Evolutionary conservation across 2,888 invertebrate genomes (phyloP).

Genomic region (Actias luna): DNA sequence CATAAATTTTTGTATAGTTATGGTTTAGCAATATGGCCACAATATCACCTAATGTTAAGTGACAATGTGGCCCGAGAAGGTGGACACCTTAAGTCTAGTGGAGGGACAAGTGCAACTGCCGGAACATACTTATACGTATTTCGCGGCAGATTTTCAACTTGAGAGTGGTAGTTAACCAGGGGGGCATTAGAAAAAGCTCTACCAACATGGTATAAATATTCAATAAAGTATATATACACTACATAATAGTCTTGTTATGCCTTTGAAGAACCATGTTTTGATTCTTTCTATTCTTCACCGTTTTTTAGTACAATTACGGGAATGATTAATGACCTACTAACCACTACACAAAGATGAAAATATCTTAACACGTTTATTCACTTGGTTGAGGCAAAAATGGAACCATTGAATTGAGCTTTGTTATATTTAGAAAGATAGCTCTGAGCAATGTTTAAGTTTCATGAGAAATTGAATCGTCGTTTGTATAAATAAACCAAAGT

Average conservation of each 20-base stretch:
- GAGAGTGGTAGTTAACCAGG: too few relatives aligned
- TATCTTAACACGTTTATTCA: conserved; percentile 7
- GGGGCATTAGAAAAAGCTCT: too few relatives aligned
- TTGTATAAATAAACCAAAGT: too few relatives aligned
- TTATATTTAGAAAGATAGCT: background rate
- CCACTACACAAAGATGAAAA: conserved; percentile 10
- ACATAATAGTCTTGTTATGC: background rate
- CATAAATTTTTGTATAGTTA: too few relatives aligned
- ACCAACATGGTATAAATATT: too few relatives aligned
- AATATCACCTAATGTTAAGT: too few relatives aligned
- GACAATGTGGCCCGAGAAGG: too few relatives aligned
- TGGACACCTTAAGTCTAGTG: too few relatives aligned
- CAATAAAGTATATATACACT: background rate
- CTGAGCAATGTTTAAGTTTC: background rate
- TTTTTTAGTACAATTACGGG: conserved; percentile 3
- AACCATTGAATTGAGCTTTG: conserved; percentile 4
- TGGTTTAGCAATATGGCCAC: too few relatives aligned
- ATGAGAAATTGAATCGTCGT: background rate
- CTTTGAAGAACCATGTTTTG: background rate
- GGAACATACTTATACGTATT: too few relatives aligned
- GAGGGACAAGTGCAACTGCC: too few relatives aligned
- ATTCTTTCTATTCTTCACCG: conserved; percentile 2
- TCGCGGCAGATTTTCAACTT: too few relatives aligned
- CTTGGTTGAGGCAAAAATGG: background rate
- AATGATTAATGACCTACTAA: conserved; percentile 8